Evolutionary conservation across 2,888 invertebrate genomes (phyloP).

Genomic region (Pollenia angustigena): DNA sequence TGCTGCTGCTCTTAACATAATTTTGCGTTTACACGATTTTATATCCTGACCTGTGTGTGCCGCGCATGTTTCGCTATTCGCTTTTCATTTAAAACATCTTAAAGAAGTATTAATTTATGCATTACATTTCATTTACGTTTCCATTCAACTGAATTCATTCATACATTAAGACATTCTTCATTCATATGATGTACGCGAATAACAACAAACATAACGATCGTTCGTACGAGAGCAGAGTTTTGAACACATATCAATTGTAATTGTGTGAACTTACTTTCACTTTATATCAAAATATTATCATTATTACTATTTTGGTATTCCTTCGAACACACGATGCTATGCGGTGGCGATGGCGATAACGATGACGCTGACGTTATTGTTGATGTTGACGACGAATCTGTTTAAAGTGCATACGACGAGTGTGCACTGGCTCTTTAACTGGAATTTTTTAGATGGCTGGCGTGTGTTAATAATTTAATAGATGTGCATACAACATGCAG

Average conservation of each 20-base stretch:
- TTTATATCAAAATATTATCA: conserved; percentile 69
- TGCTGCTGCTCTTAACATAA: conserved; percentile 34
- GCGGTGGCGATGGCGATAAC: neutral
- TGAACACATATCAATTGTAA: conserved; percentile 69
- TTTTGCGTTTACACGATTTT: conserved; percentile 57
- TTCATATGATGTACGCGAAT: conserved; percentile 54
- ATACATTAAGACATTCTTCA: conserved; percentile 55
- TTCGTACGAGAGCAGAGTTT: conserved; percentile 3
- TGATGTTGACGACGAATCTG: conserved; percentile 43
- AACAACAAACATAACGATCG: conserved; percentile 29
- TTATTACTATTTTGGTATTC: conserved; percentile 57
- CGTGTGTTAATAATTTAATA: conserved; percentile 70
- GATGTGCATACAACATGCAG: conserved; percentile 34
- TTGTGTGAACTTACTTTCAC: conserved; percentile 74
- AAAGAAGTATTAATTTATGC: conserved; percentile 68
- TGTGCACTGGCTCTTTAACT: conserved; percentile 48
- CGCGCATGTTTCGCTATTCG: conserved; percentile 47
- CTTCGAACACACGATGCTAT: conserved; percentile 46
- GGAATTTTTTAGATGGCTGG: conserved; percentile 56
- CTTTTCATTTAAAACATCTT: conserved; percentile 52
- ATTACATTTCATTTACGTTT: conserved; percentile 55
- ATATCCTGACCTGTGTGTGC: conserved; percentile 64
- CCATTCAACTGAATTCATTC: conserved; percentile 62
- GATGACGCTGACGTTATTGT: conserved; percentile 2
- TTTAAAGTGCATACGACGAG: conserved; percentile 37